Base-by-base conservation (phyloP, 2,888 invertebrate genomes). In the Sussaba pulchella region DNA sequence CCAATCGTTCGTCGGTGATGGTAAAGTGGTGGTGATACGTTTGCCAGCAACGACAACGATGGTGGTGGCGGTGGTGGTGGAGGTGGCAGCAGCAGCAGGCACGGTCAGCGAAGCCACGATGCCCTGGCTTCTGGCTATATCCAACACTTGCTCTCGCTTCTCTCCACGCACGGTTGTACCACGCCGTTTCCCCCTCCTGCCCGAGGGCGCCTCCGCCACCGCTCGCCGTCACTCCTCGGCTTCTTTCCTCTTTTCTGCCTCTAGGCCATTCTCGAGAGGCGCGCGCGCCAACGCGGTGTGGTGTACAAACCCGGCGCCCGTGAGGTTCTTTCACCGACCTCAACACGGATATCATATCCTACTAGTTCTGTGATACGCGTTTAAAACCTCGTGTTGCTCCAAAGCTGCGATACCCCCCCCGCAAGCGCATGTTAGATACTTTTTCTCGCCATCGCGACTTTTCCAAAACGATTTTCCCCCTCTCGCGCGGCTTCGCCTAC, bases 221-320 rank as follows among this genome's bases (percentile, higher is more conserved):
- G 88, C 85, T 86, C 87, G 92, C 73, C 83, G 83, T 81, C 74
- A 82, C 81, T 82, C 80, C 81, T 81, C 77, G 82, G 73, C 82
- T 81, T 84, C 93, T 85, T 93, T 94, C 88, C 93, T 94, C 87
- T 92, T 94, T 88, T 93, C 83, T 94, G 89, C 94, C 94, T 88
- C 92, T 93, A 87, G 93, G 93, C 85, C 94, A 94, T 90, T 93
- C 93, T 91, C 91, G 89, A 91, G 91, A 91, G 89, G 89, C 89
- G 91, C 91, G 91, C 91, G 91, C 90, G 90, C 88, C 91, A 89
- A 90, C 89, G 88, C 90, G 90, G 90, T 90, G 73, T 45, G 73
- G 73, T 66, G 86, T 82, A 82, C 88, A 85, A 87, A 88, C 88
- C 87, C 88, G 81, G 81, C 81, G 81, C 81, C 73, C 81, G 77